A percentile compares a stretch with the other conserved stretches of the same genome.
Conservation (phyloP, 2,113 vertebrate genomes). For the Muntiacus reevesi region DNA sequence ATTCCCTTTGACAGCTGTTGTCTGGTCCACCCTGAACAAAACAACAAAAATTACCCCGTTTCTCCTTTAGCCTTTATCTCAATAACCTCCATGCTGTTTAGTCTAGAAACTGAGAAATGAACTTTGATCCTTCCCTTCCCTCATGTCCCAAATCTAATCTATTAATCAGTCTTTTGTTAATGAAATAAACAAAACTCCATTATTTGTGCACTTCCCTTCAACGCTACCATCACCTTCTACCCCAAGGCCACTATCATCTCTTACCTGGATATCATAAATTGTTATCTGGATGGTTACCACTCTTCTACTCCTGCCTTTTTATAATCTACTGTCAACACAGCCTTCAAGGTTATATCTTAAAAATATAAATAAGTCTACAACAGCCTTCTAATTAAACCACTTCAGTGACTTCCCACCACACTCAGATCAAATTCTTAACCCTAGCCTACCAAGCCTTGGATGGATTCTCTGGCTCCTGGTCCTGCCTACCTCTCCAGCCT, state of each 20-base stretch:
- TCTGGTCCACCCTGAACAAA: not conserved
- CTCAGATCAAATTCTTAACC: not conserved
- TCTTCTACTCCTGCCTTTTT: not conserved
- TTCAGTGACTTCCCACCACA: not conserved
- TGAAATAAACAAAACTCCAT: not conserved
- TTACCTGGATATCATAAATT: not conserved
- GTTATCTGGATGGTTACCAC: not conserved
- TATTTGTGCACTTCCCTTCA: not conserved
- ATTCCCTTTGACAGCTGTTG: not conserved
- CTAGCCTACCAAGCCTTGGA: not conserved
- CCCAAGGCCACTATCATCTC: not conserved
- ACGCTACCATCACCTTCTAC: not conserved
- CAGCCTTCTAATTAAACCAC: conserved; percentile 1
- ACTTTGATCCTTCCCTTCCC: not conserved
- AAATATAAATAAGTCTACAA: not conserved
- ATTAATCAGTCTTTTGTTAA: not conserved
- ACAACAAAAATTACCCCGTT: not conserved
- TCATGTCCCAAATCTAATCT: not conserved
- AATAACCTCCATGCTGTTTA: not conserved
- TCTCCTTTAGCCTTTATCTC: not conserved
- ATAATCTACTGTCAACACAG: not conserved
- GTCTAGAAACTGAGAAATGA: not conserved
- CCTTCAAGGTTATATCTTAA: not conserved
- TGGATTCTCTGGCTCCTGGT: not conserved
- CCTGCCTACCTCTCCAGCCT: not conserved